Evolutionary conservation across 2,113 vertebrate species (phyloP), one percentile per base, ranked within the genome.

Genomic region (Calonectris borealis): DNA sequence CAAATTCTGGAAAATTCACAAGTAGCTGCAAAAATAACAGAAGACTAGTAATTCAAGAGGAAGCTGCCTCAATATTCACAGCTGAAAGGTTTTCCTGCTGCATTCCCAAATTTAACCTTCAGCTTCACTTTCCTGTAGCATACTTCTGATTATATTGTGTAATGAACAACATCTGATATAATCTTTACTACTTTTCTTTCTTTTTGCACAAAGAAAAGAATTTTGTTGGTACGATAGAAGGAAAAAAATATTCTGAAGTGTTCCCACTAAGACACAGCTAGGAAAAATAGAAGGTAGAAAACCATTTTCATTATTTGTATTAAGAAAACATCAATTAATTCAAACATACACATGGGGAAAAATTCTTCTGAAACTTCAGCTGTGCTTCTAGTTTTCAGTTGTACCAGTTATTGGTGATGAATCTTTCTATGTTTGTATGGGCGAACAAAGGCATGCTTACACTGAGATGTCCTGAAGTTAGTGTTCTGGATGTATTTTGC

Each of bases 101-200:
- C 83, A 80, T 95, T 95, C 75, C 62, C 68, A 76, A 83, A 90
- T 96, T 88, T 94, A 97, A 92, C 95, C 60, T 96, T 95, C 88
- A 95, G 77, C 72, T 96, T 96, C 65, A 80, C 40, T 94, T 94
- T 55, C 34, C 79, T 1, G 1, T 95, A 96, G 68, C 60, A 86
- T 29, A 72, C 68, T 70, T 97, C 87, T 93, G 88, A 94, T 94
- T 94, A 65, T 91, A 83, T 82, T 96, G 68, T 97, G 80, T 93
- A 93, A 96, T 94, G 87, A 96, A 65, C 64, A 95, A 80, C 44
- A 77, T 89, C 88, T 94, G 79, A 93, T 70, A 60, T 11, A 62
- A 90, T 79, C 66, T 96, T 97, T 81, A 49, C 13, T 78, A 40
- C n/a, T 42, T 93, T 87, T 58, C 29, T 64, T 90, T 76, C 10